Percentiles rank a stretch among this genome's conserved stretches.
Evolutionary conservation across 2,888 invertebrate species (phyloP).

Genomic region (Zygaena filipendulae): DNA sequence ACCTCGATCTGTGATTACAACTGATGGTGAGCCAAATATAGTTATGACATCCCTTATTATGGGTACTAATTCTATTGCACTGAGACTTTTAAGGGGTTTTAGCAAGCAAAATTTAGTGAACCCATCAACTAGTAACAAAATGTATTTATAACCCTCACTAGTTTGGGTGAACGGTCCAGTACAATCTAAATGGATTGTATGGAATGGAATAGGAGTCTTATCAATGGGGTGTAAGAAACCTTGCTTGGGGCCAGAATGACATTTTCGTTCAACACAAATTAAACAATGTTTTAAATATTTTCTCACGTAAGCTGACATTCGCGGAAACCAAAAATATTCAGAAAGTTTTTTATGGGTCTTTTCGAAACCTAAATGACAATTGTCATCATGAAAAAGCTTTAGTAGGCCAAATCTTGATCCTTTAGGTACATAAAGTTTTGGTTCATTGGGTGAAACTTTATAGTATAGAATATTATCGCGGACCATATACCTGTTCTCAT

Average conservation of each 20-base stretch:
- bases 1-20: slow-evolving; percentile 13
- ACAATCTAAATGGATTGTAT: slow-evolving; percentile 23
- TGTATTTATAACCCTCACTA: slow-evolving; percentile 18
- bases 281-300: slow-evolving; percentile 17
- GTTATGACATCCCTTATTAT: slow-evolving; percentile 18
- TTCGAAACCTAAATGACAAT: no score
- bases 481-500: slow-evolving; percentile 19
- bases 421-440: slow-evolving; percentile 6
- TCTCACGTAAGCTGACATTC: slow-evolving; percentile 8
- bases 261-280: slow-evolving; percentile 12
- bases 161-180: slow-evolving; percentile 20
- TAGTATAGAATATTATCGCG: slow-evolving; percentile 13
- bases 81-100: no score
- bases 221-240: slow-evolving; percentile 15
- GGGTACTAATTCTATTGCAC: slow-evolving; percentile 14
- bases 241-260: slow-evolving; percentile 16
- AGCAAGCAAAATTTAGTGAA: no score
- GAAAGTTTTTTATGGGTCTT: slow-evolving; percentile 12
- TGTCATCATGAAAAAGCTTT: no score
- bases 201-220: slow-evolving; percentile 20
- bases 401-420: slow-evolving; percentile 7
- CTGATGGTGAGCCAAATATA: slow-evolving; percentile 10
- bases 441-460: not conserved
- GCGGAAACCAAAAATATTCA: slow-evolving; percentile 21
- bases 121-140: slow-evolving; percentile 21